Conservation (phyloP, 2,113 vertebrate species). For the Aptenodytes forsteri region DNA sequence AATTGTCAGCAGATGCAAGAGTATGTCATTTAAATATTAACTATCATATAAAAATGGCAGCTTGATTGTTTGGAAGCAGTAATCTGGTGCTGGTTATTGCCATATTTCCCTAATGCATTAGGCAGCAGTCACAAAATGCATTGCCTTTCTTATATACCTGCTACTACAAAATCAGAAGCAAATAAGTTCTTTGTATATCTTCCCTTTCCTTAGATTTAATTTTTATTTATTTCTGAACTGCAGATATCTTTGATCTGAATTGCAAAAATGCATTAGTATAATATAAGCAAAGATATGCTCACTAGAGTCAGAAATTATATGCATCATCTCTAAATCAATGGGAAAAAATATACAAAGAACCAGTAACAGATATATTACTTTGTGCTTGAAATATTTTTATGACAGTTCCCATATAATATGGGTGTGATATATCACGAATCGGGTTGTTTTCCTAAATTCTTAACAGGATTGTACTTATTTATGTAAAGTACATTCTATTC, state of each 20-base stretch:
- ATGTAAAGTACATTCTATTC: slow-evolving; percentile 23
- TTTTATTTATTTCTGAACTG: slow-evolving; percentile 56
- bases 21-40: slow-evolving; percentile 92
- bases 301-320: slow-evolving; percentile 54
- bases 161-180: slow-evolving; percentile 12
- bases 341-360: slow-evolving; percentile 37
- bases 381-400: slow-evolving; percentile 50
- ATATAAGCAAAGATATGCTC: slow-evolving; percentile 47
- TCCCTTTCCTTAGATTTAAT: slow-evolving; percentile 32
- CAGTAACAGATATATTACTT: slow-evolving; percentile 17
- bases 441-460: slow-evolving; percentile 12
- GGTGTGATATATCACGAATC: neutral
- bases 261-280: slow-evolving; percentile 38
- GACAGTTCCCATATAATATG: neutral
- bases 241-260: slow-evolving; percentile 48
- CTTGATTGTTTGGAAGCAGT: slow-evolving; percentile 87
- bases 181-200: slow-evolving; percentile 31
- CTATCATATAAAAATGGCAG: slow-evolving; percentile 93
- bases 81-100: slow-evolving; percentile 76
- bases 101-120: slow-evolving; percentile 72
- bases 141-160: slow-evolving; percentile 13
- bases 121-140: slow-evolving; percentile 56
- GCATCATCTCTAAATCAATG: slow-evolving; percentile 45
- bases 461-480: slow-evolving; percentile 12
- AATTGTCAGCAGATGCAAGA: slow-evolving; percentile 87